Conservation (phyloP, 1,140 invertebrate species). For the Coptotermes formosanus region DNA sequence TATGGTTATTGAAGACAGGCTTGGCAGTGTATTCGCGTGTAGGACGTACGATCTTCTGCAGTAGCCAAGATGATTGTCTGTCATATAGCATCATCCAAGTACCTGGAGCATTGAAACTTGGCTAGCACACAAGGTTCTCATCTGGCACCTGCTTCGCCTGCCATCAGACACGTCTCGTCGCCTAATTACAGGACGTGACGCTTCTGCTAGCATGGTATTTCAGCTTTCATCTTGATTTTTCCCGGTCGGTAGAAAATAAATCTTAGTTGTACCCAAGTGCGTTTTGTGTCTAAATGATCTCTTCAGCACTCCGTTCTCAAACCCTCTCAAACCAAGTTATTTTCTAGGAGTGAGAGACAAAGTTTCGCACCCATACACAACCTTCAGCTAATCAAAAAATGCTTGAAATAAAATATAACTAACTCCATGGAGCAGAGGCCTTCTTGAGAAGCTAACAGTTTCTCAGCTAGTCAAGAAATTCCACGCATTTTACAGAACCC, state of each 20-base stretch:
- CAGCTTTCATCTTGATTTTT: conserved; percentile 1
- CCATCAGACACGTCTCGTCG: neutral
- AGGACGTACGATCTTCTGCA: neutral
- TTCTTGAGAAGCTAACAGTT: too few relatives aligned
- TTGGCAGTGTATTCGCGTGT: neutral
- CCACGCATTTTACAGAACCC: too few relatives aligned
- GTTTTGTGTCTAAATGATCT: neutral
- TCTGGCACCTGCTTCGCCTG: neutral
- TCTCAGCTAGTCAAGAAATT: too few relatives aligned
- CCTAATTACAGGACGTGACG: conserved; percentile 14
- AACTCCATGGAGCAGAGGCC: too few relatives aligned
- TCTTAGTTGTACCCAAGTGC: neutral
- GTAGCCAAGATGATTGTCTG: neutral
- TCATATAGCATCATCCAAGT: conserved; percentile 4
- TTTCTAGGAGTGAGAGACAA: too few relatives aligned
- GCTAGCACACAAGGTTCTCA: neutral
- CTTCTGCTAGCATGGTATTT: neutral
- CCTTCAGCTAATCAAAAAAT: too few relatives aligned
- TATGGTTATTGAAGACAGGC: neutral
- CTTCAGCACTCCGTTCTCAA: neutral
- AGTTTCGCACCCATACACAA: too few relatives aligned
- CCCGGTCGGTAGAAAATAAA: neutral
- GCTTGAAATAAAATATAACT: too few relatives aligned
- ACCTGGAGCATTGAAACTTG: neutral
- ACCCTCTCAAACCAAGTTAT: neutral